Base-by-base conservation (phyloP, 2,113 vertebrate species). In the Otocyon megalotis region DNA sequence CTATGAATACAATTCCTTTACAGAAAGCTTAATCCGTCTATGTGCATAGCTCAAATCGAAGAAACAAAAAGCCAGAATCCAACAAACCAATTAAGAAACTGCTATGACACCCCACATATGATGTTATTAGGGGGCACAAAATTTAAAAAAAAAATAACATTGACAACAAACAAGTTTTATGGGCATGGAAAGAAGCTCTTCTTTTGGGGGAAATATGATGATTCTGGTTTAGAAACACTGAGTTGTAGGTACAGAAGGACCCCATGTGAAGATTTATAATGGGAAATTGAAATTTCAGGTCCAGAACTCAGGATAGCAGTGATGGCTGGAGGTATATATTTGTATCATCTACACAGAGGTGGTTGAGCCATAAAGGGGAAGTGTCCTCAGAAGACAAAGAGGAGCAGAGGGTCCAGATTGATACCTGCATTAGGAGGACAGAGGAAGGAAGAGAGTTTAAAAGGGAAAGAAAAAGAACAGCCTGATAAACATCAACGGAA, bases 201-300 rank as follows among this genome's bases (percentile, higher is more conserved):
- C 5, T 88, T 60, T 87, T 35, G 6, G 58, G 14, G 11, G 26
- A 90, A 74, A 67, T 50, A 28, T 53, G 20, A 82, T 62, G 32
- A 63, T 92, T 71, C 26, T 72, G 26, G 43, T 92, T 97, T 90
- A 88, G 30, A 95, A 81, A 94, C 32, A 62, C 32, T 43, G 60
- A 50, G 2, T 85, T 63, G 63, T n/a, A 88, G 26, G 8, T 58
- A 56, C 11, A 53, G 10, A 30, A n/a, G 8, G 43, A 71, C 11
- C 24, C 16, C 30, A 32, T 26, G 6, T 79, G 54, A 72, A 80
- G 14, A 53, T 82, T 89, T 86, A 62, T 15, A 85, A 63, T 14
- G 54, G 32, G 32, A 92, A 97, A 43, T 43, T 63, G 6, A 85
- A 65, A 86, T 28, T 50, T 74, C 63, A 54, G 2, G 14, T 77